Evolutionary conservation across 2,888 invertebrate species (phyloP), one percentile per base, ranked within the genome.

Genomic region (Phortica magna): DNA sequence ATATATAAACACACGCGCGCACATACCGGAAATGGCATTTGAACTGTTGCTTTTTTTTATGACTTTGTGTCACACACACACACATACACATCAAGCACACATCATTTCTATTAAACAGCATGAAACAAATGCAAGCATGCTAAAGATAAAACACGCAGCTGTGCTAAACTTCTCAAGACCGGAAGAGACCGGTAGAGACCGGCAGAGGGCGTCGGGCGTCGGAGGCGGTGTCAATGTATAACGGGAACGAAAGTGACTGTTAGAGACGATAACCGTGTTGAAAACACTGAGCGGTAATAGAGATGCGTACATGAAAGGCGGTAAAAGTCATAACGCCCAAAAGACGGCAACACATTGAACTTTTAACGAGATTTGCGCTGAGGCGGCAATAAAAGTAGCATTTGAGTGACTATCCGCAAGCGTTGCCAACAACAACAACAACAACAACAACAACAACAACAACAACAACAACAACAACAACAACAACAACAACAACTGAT

Each of bases 31-130:
- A 17, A 43, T 22, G 55, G 12, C 41, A 71, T 70, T 74, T 57
- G 71, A 74, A 67, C 74, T 77, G 74, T 74, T 75, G 72, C 65
- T 43, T 70, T 31, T n/a, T 61, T 76, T 71, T 64, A 53, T 41
- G 71, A 64, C n/a, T 59, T 48, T 9, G 42, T 17, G 39, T 17
- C 10, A 2, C 31, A 31, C 48, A 48, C 43, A 70, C 17, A 59
- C 39, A 64, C 53, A 43, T n/a, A 67, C 55, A 39, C 39, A n/a
- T 7, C 65, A 77, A 67, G 57, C 22, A 48, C 48, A 71, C 19
- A 71, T 55, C 53, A 65, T 87, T 88, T 83, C 82, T 87, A 87
- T 87, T 85, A 83, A 81, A 83, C 79, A 78, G 83, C 81, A 83
- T 43, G 68, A 68, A 43, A 43, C 41, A n/a, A 12, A 68, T 68